Conservation (phyloP, 2,888 invertebrate species). For the Dioctria rufipes region DNA sequence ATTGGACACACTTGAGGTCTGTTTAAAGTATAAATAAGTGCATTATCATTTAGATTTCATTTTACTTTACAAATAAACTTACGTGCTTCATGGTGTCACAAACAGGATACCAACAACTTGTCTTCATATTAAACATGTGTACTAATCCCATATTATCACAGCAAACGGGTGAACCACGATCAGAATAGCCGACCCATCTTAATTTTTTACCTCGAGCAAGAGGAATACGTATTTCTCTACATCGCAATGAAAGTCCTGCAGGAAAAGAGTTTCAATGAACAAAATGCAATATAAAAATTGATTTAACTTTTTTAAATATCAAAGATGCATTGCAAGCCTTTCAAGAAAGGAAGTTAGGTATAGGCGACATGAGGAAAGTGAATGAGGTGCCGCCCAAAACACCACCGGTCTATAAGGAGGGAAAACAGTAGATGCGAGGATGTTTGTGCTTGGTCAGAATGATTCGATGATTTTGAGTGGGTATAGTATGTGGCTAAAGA, state of each 20-base stretch:
- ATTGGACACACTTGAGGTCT: slow-evolving; percentile 80
- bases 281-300: slow-evolving; percentile 39
- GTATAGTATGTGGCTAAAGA: too few species aligned
- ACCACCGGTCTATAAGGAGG: too few species aligned
- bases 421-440: too few species aligned
- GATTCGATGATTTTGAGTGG: too few species aligned
- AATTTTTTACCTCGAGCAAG: slow-evolving; percentile 78
- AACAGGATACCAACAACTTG: slow-evolving; percentile 85
- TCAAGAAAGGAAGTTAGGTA: too few species aligned
- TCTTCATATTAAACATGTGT: slow-evolving; percentile 79
- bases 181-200: slow-evolving; percentile 86
- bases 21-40: slow-evolving; percentile 58
- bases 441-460: too few species aligned
- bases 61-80: slow-evolving; percentile 64
- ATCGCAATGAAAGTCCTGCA: slow-evolving; percentile 70
- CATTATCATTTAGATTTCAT: not conserved
- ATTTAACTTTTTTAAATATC: not conserved
- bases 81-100: slow-evolving; percentile 83
- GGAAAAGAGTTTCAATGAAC: slow-evolving; percentile 56
- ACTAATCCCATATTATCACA: slow-evolving; percentile 85
- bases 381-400: too few species aligned
- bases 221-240: slow-evolving; percentile 76
- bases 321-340: too few species aligned
- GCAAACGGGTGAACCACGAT: slow-evolving; percentile 84
- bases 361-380: too few species aligned